Base-by-base conservation (phyloP, 2,797 vertebrate genomes). In the Sebastes jordani region DNA sequence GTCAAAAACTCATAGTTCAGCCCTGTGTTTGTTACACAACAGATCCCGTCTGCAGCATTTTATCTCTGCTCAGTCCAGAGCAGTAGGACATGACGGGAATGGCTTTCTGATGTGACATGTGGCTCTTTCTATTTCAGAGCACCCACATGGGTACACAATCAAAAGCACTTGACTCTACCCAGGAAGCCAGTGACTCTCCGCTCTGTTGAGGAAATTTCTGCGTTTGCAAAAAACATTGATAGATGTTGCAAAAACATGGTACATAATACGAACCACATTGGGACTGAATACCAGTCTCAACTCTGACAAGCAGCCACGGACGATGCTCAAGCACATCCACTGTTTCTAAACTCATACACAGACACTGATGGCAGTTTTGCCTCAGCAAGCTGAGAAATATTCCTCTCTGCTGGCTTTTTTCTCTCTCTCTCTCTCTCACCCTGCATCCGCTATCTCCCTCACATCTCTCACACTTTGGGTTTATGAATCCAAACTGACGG, bases 401-500 rank as follows among this genome's bases (percentile, higher is more conserved):
- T 86, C 83, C 62, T 22, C 6, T 80, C 80, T 81, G 58, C 64
- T 58, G 36, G 30, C 71, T 80, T 71, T 55, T 71, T 58, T 56
- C 14, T 72, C 18, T 32, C 61, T 5, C 42, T 25, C 23, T 36
- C 34, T 36, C 34, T 71, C 77, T 73, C 68, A 74, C 36, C 68
- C 76, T 65, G 74, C 79, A 81, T 86, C 80, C 23, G 13, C 72
- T 74, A 65, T 76, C 80, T 82, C 59, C 32, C 23, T 86, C 80
- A 80, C 79, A 87, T 88, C 88, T 84, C 75, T 76, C 74, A 78
- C 32, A 67, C 76, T 91, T 89, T 84, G 85, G 85, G 78, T 87
- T 87, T 81, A 82, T 78, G 78, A 86, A 86, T 78, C 81, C 82
- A 91, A 85, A 83, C 64, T 86, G 87, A 90, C n/a, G 36, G 69